phyloP scores from a whole-genome alignment of 1,140 invertebrate genomes.

The Temnothorax curvispinosus region DNA sequence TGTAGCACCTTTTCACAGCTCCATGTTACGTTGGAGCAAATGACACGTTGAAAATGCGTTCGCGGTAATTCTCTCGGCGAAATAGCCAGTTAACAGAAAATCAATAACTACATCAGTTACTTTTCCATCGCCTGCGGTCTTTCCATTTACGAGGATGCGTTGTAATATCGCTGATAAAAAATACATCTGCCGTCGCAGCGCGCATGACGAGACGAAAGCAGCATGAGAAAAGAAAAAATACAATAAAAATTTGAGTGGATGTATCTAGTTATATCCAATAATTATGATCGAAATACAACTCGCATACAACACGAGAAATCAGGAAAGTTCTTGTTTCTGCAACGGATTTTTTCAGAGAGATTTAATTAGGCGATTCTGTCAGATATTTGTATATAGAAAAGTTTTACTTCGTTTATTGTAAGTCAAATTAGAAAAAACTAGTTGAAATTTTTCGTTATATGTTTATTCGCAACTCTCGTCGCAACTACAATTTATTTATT shows the following conservation, averaged over 20 bases:
- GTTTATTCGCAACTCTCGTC: background rate
- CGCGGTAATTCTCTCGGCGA: slow-evolving; percentile 49
- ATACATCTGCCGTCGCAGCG: slow-evolving; percentile 40
- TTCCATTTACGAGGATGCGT: slow-evolving; percentile 56
- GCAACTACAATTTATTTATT: background rate
- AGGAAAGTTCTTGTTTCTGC: background rate
- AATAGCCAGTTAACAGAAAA: slow-evolving; percentile 54
- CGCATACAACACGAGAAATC: background rate
- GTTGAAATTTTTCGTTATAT: background rate
- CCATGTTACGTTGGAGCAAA: slow-evolving; percentile 23
- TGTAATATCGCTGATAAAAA: slow-evolving; percentile 61
- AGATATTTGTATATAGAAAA: background rate
- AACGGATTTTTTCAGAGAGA: background rate
- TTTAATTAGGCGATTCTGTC: background rate
- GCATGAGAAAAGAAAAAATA: background rate
- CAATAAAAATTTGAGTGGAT: slow-evolving; percentile 3
- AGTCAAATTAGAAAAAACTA: background rate
- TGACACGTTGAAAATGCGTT: slow-evolving; percentile 48
- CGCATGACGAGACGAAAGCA: background rate
- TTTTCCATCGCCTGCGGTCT: slow-evolving; percentile 58
- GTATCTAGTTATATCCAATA: background rate
- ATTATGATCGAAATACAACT: slow-evolving; percentile 12
- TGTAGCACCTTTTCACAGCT: slow-evolving; percentile 2
- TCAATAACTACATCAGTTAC: slow-evolving; percentile 53
- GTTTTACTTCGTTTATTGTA: background rate